Conservation (phyloP, 2,113 vertebrate species). For the Leiothrix lutea region DNA sequence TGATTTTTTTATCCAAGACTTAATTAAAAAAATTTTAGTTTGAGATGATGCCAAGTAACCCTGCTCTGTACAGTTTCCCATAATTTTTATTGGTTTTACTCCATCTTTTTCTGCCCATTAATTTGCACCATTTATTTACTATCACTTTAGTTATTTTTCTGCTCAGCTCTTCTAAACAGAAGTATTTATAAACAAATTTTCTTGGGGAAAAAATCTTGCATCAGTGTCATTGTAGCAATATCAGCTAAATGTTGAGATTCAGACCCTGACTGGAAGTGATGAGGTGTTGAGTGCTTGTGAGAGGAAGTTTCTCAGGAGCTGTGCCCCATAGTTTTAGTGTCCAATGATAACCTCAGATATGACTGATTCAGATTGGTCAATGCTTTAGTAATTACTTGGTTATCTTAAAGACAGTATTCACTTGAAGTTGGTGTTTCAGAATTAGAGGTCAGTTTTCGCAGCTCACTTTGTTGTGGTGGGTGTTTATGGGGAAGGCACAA, state of each 20-base stretch:
- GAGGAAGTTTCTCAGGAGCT: not conserved
- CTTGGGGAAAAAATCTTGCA: not conserved
- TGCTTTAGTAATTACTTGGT: not conserved
- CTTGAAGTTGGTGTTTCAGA: not conserved
- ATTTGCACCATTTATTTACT: not conserved
- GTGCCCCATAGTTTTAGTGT: not conserved
- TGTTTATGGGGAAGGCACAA: not conserved
- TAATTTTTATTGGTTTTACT: not conserved
- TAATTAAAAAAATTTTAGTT: not conserved
- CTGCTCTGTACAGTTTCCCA: not conserved
- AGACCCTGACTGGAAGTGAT: not conserved
- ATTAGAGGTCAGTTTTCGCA: not conserved
- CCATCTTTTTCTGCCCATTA: not conserved
- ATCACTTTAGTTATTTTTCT: not conserved
- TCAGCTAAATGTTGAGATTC: not conserved
- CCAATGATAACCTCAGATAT: not conserved
- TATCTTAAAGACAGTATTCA: not conserved
- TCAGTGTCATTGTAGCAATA: not conserved
- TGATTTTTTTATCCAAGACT: not conserved
- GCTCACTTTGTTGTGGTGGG: not conserved
- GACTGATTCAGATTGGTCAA: not conserved
- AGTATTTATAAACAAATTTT: not conserved
- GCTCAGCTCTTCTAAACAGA: not conserved
- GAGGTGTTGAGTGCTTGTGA: not conserved
- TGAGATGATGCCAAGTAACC: not conserved